Percentiles rank a stretch among this genome's conserved stretches.
Conservation (phyloP, 2,888 invertebrate species). For the Clunio marinus region DNA sequence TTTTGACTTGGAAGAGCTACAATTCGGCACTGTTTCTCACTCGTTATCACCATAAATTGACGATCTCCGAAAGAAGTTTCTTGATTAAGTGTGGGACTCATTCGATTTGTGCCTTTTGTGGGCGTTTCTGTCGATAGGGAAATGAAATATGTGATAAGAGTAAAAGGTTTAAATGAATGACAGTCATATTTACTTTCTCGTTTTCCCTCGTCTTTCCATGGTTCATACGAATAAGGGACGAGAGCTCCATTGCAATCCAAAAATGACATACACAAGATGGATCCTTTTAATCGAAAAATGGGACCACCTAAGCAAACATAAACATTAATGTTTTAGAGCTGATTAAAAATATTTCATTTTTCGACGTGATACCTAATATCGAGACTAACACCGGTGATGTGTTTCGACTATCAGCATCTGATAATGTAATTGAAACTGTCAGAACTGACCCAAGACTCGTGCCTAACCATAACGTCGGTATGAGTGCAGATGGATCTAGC, state of each 20-base stretch:
- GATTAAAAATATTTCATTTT: not conserved
- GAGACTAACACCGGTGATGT: conserved; percentile 84
- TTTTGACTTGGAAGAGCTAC: conserved; percentile 93
- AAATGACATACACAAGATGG: conserved; percentile 91
- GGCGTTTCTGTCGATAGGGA: conserved; percentile 55
- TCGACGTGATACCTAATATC: conserved; percentile 64
- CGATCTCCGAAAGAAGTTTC: conserved; percentile 62
- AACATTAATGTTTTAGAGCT: not conserved
- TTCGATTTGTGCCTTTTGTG: conserved; percentile 67
- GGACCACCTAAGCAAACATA: conserved; percentile 69
- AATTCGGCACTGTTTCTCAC: conserved; percentile 92
- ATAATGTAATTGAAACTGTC: conserved; percentile 81
- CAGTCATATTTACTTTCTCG: conserved; percentile 47
- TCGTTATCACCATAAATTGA: conserved; percentile 89
- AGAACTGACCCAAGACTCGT: conserved; percentile 95
- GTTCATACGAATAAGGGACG: conserved; percentile 83
- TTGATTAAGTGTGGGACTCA: conserved; percentile 67
- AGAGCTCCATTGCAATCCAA: conserved; percentile 92
- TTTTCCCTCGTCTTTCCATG: conserved; percentile 83
- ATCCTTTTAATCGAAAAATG: conserved; percentile 92
- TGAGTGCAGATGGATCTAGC: conserved; percentile 74
- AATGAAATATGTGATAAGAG: not conserved
- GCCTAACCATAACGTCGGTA: conserved; percentile 95
- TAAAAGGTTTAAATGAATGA: not conserved
- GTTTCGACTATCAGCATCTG: conserved; percentile 73